Evolutionary conservation across 2,888 invertebrate species (phyloP), one percentile per base, ranked within the genome.

Genomic region (Chesias legatella): DNA sequence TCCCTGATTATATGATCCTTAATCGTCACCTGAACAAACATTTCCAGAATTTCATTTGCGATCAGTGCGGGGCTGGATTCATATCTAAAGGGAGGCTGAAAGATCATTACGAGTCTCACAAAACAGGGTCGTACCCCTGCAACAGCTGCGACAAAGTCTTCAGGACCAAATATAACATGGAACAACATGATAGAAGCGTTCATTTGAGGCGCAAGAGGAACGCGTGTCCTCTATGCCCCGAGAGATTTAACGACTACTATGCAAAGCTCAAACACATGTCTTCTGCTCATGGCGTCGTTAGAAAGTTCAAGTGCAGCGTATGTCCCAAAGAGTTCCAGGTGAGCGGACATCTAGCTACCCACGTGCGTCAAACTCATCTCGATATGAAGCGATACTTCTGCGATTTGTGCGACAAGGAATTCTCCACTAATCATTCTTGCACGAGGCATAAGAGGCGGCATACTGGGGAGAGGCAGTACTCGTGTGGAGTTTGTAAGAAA

Each of bases 121-220:
- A 5, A 17, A 17, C 13, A 3, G 13, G 13, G 13, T 17, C 13
- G 13, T 17, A 17, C 5, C 13, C 13, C 2, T 17, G 90, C 43
- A 84, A 85, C 0, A 29, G 10, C 11, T 90, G 90, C 37, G 74
- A 82, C 7, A 90, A 90, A 58, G 67, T 84, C 0, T 90, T 89
- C 36, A 72, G 81, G 0, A 88, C 89, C 0, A 75, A 74, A 22
- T 83, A 82, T 51, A 69, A 77, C 0, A 80, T 69, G 37, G 84
- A 85, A 8, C 75, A 89, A 36, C 89, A 90, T 41, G 70, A 78
- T 27, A 89, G 89, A 0, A 78, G 74, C 0, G 84, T 89, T 0
- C 89, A 89, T 28, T 84, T 83, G 63, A 79, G 77, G 47, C 78
- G 77, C 0, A 81, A 79, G 44, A 58, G 84, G 1, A 79, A 85